Base-by-base conservation (phyloP, 2,888 invertebrate species). In the Ceriagrion tenellum region DNA sequence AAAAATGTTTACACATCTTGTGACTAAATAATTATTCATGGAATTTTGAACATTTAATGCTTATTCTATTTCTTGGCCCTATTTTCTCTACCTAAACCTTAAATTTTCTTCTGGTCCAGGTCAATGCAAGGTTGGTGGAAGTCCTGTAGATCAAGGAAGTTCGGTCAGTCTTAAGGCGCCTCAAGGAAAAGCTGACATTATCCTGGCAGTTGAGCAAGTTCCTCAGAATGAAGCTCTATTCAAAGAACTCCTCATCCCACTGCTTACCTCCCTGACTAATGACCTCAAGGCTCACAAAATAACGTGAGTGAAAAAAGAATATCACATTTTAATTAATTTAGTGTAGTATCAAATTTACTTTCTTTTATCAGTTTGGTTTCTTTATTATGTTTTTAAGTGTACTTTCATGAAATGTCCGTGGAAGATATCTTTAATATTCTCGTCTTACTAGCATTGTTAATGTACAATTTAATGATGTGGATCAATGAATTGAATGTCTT, bases 131-230 rank as follows among this genome's bases (percentile, higher is more conserved):
- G 97, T 97, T 95, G 97, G 97, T 12, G 97, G 97, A 35, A 96
- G 96, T 30, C 96, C 97, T 0, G 96, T 97, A 63, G 97, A 97
- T 10, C 96, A 98, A 0, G 98, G 98, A 0, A 98, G 98, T 26
- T 97, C 96, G 35, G 98, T 98, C 96, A 97, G 97, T 95, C 97
- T 98, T 0, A 98, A 98, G 96, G 96, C 97, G 55, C 98, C 98
- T 0, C 97, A 97, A 95, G 98, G 98, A 95, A 97, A 98, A 96
- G 99, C 98, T 1, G 99, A 99, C 96, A 97, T 99, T 95, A 97
- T 99, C 0, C 97, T 99, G 95, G 97, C 98, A 0, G 97, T 99
- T 20, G 99, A 99, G 96, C 97, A 98, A 95, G 96, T 96, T 8
- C 97, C 97, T 96, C 96, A 97, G 88, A 98, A 98, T 96, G 98